Percentiles rank a stretch among this genome's conserved stretches.
phyloP scores from a whole-genome alignment of 2,888 invertebrate species.

The Rotaria socialis region DNA sequence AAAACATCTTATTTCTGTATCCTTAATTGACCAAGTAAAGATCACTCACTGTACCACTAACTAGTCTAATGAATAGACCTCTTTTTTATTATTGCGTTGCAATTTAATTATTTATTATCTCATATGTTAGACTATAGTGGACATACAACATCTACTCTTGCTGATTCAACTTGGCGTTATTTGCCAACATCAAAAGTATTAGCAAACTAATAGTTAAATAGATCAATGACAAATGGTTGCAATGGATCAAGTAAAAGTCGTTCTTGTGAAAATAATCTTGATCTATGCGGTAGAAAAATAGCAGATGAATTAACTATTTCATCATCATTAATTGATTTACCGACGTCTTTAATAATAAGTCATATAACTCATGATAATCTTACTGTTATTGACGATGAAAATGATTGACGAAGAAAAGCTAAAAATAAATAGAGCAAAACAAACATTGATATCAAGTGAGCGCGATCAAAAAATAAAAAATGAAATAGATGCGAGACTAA shows the following conservation, averaged over 20 bases:
- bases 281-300: not conserved
- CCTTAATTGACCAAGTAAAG: not conserved
- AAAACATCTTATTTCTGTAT: not conserved
- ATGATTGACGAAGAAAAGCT: not conserved
- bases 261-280: not conserved
- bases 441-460: not conserved
- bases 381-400: not conserved
- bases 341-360: not conserved
- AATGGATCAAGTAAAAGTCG: not conserved
- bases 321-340: constrained; percentile 13
- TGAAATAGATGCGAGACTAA: constrained; percentile 18
- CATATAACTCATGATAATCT: not conserved
- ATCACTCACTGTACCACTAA: not conserved
- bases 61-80: too few relatives aligned
- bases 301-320: not conserved
- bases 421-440: not conserved
- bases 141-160: too few relatives aligned
- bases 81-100: too few relatives aligned
- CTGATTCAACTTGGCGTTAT: not conserved
- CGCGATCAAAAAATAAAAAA: constrained; percentile 27
- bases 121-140: not conserved
- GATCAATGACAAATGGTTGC: not conserved
- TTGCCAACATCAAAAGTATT: not conserved
- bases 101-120: too few relatives aligned
- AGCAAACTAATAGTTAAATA: not conserved